Conservation (phyloP, 2,888 invertebrate genomes). For the Barypeithes pellucidus region DNA sequence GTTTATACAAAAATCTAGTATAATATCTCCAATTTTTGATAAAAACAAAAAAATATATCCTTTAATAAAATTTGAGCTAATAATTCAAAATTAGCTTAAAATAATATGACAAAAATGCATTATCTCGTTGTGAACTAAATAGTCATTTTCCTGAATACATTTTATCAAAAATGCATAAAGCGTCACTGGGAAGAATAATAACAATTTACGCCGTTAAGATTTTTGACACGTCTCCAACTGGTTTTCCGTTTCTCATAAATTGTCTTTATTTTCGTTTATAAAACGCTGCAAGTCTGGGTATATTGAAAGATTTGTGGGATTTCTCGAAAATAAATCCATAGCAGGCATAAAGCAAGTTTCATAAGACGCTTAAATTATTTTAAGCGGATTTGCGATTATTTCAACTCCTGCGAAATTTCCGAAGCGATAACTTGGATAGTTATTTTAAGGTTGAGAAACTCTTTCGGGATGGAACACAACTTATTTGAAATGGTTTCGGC, state of each 20-base stretch:
- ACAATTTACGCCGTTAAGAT: background rate
- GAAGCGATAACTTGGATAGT: constrained; percentile 33
- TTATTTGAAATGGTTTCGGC: constrained; percentile 6
- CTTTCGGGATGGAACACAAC: constrained; percentile 28
- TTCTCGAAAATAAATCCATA: constrained; percentile 35
- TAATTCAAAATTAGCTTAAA: no score
- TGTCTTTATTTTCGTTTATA: constrained; percentile 35
- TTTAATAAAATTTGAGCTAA: no score
- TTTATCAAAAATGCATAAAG: background rate
- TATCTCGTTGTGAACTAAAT: background rate
- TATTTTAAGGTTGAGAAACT: constrained; percentile 38
- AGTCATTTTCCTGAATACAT: background rate
- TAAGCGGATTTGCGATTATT: constrained; percentile 41
- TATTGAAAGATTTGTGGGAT: constrained; percentile 38
- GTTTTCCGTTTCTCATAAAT: constrained; percentile 30
- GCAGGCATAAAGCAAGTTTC: constrained; percentile 34
- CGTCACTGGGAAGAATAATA: background rate
- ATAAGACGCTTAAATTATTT: constrained; percentile 37
- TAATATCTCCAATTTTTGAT: no score
- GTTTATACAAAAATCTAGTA: no score
- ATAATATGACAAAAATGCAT: no score
- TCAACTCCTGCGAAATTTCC: constrained; percentile 26
- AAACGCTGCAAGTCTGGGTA: constrained; percentile 32
- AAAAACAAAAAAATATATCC: no score
- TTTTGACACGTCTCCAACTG: constrained; percentile 21